Conservation (phyloP, 2,888 invertebrate genomes). For the Bursaphelenchus okinawaensis region DNA sequence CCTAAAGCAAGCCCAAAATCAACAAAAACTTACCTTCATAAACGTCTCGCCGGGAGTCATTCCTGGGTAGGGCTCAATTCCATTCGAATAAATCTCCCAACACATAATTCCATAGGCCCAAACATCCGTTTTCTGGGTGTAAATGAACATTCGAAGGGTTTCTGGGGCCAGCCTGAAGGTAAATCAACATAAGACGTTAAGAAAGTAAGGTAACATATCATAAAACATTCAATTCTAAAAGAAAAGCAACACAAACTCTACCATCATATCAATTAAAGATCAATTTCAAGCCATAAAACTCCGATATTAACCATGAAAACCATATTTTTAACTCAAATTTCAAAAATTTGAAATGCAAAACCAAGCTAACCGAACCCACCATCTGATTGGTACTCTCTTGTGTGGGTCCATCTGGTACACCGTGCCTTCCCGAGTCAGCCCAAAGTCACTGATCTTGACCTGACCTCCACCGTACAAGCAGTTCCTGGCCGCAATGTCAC, state of each 20-base stretch:
- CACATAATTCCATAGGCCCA: slow-evolving; percentile 9
- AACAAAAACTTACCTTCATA: slow-evolving; percentile 26
- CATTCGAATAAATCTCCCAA: slow-evolving; percentile 28
- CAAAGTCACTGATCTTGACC: slow-evolving; percentile 27
- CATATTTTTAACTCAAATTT: too few relatives aligned
- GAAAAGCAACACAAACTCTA: too few relatives aligned
- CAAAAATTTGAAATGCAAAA: too few relatives aligned
- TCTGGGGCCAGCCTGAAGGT: slow-evolving; percentile 30
- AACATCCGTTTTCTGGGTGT: slow-evolving; percentile 35
- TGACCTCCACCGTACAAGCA: slow-evolving; percentile 17
- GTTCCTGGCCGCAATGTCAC: slow-evolving; percentile 30
- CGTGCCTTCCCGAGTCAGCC: slow-evolving; percentile 19
- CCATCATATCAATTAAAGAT: too few relatives aligned
- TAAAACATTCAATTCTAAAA: too few relatives aligned
- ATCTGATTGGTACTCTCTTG: slow-evolving; percentile 36
- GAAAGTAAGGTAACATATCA: too few relatives aligned
- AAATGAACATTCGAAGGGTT: slow-evolving; percentile 25
- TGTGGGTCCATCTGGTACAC: slow-evolving; percentile 24
- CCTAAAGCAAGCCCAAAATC: too few relatives aligned
- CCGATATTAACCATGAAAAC: too few relatives aligned
- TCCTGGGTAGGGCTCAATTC: slow-evolving; percentile 38
- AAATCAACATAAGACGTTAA: too few relatives aligned
- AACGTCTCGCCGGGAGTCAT: slow-evolving; percentile 31
- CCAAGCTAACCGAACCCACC: too few relatives aligned
- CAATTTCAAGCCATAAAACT: too few relatives aligned